These are phyloP conservation scores for Rhabdomys dilectus DNA, from an alignment of 2,113 vertebrate genomes.

Conservation along the genomic window DNA sequence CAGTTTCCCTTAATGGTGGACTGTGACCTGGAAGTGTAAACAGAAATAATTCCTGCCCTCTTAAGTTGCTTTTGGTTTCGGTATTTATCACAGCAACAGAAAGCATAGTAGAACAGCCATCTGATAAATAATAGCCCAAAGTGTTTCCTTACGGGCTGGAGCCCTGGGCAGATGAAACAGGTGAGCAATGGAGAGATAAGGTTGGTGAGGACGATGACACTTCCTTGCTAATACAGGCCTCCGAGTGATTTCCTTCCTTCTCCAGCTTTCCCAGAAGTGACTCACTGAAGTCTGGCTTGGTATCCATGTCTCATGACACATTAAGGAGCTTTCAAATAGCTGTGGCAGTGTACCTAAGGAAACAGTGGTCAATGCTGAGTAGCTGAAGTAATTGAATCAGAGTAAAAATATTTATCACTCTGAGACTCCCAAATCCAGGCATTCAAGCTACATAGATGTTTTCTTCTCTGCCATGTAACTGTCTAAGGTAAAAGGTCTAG, in stretches of 20 bases:
- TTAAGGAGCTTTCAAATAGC: not conserved
- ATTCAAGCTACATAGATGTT: not conserved
- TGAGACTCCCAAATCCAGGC: not conserved
- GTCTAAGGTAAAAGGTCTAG: not conserved
- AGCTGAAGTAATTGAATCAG: not conserved
- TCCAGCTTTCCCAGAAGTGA: not conserved
- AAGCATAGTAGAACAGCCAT: not conserved
- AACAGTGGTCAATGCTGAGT: not conserved
- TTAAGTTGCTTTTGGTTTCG: not conserved
- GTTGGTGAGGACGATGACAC: not conserved
- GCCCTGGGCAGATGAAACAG: not conserved
- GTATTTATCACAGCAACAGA: not conserved
- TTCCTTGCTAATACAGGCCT: not conserved
- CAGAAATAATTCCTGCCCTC: not conserved
- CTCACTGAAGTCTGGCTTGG: not conserved
- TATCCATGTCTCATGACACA: not conserved
- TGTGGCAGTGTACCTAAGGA: not conserved
- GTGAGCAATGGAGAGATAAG: not conserved
- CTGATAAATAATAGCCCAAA: not conserved
- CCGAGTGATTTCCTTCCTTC: not conserved
- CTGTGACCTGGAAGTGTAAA: not conserved
- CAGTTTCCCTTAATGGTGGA: not conserved
- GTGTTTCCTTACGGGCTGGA: not conserved
- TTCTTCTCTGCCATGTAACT: not conserved
- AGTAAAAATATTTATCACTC: not conserved